Base-by-base conservation (phyloP, 2,113 vertebrate species). In the Zingel zingel region DNA sequence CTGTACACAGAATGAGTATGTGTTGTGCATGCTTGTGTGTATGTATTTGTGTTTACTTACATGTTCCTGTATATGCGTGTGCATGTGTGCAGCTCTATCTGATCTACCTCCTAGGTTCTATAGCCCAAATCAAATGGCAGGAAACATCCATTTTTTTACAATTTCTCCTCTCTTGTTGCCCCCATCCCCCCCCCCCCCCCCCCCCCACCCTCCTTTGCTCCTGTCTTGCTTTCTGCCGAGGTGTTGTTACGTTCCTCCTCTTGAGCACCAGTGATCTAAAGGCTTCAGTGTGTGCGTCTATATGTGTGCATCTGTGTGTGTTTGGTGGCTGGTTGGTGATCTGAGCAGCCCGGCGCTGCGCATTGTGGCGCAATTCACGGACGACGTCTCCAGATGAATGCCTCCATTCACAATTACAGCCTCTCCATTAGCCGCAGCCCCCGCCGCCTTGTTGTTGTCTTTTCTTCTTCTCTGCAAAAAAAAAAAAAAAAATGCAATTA, bases 401-500 rank as follows among this genome's bases (percentile, higher is more conserved):
- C 91, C 74, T 91, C 93, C 92, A 94, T 95, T 95, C 92, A 94
- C 91, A 92, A 92, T 92, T 91, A 91, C 91, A 93, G 93, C 88
- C 91, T 93, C 93, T 94, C 93, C 92, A 94, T 94, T 94, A 94
- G 92, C 89, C 83, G 86, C 88, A 86, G 89, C 87, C 69, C 79
- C 89, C 62, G 6, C 82, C 45, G 84, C 83, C 91, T 88, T 89
- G 92, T 93, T 94, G 91, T 94, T 89, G 91, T 92, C 91, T 91
- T 92, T 88, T 88, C 83, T 92, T 92, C 80, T 77, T 88, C 83
- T 80, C 84, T 88, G 88, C 75, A 76, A 86, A 79, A 89, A 77
- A 86, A 86, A 71, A 70, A 87, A 84, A 89, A 88, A 86, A 89
- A 90, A 93, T 85, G 88, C 93, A 94, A 95, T 95, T 95, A 94